phyloP scores from a whole-genome alignment of 2,797 vertebrate genomes.

The Karalla daura region DNA sequence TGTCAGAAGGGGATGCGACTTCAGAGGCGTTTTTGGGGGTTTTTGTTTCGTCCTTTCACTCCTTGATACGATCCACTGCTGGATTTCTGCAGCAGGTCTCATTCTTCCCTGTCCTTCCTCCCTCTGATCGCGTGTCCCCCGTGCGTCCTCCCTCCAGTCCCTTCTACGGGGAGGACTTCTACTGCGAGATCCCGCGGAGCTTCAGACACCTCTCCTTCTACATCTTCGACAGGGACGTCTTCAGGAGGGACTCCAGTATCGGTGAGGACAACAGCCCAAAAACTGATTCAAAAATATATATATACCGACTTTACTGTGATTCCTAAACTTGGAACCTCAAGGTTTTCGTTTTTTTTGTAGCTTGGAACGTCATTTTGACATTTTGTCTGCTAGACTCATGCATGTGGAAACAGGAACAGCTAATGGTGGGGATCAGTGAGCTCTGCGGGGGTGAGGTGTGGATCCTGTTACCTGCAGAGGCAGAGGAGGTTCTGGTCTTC shows the following conservation, averaged over 20 bases:
- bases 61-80: background rate
- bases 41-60: background rate
- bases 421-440: no score
- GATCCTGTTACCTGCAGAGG: background rate
- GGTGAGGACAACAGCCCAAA: conserved; percentile 85
- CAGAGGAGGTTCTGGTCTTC: no score
- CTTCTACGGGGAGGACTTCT: conserved; percentile 98
- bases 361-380: no score
- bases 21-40: background rate
- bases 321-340: background rate
- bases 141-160: conserved; percentile 82
- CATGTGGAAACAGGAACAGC: no score
- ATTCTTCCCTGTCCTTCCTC: background rate
- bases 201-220: conserved; percentile 99
- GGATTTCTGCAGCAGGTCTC: background rate
- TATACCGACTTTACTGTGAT: no score
- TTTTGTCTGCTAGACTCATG: no score
- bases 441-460: background rate
- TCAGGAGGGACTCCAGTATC: conserved; percentile 98
- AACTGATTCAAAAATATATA: background rate
- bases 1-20: background rate
- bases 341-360: background rate
- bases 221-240: conserved; percentile 98
- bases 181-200: conserved; percentile 98
- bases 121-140: no score